Base-by-base conservation (phyloP, 2,113 vertebrate species). In the Dendrocopos noguchii region DNA sequence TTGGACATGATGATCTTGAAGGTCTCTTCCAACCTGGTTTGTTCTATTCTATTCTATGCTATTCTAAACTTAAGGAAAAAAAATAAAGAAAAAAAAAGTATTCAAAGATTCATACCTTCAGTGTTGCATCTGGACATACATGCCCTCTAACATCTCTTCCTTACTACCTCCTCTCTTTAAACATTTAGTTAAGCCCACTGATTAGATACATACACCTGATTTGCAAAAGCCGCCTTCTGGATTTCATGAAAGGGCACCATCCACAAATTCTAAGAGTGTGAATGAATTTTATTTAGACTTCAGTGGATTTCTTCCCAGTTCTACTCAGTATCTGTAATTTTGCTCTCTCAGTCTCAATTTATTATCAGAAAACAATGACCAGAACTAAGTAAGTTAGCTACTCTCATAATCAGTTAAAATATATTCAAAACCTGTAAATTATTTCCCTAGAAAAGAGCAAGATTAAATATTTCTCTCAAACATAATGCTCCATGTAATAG, bases 401-500 rank as follows among this genome's bases (percentile, higher is more conserved):
- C 4, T 7, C 11, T 75, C 44, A 57, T 1, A 18, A 46, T 25
- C 39, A 63, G 21, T n/a, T 80, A 72, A 65, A 88, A 22, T 34
- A 39, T 14, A 66, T 20, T 64, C 2, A 64, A 88, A 71, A 88
- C 2, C 0, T 36, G 12, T 25, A 60, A 78, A 28, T 44, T 46
- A 52, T 3, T 0, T 7, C 44, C 12, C 6, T 39, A 64, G 64
- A 65, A 44, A 33, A 46, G 25, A 7, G 9, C 0, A 20, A 88
- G 3, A 5, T 34, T 76, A 47, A 56, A 71, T 10, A 27, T 17
- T 68, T 52, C 44, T 80, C 34, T 50, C 7, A 34, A 18, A 75
- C 0, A 0, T 17, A 66, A 56, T 42, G 12, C 1, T 80, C 12
- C 8, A 4, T 4, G 5, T 21, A 73, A 59, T 4, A 55, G 19